Percentiles rank a stretch among this genome's conserved stretches.
phyloP scores from a whole-genome alignment of 2,888 invertebrate species.

The Calameuta idolon region DNA sequence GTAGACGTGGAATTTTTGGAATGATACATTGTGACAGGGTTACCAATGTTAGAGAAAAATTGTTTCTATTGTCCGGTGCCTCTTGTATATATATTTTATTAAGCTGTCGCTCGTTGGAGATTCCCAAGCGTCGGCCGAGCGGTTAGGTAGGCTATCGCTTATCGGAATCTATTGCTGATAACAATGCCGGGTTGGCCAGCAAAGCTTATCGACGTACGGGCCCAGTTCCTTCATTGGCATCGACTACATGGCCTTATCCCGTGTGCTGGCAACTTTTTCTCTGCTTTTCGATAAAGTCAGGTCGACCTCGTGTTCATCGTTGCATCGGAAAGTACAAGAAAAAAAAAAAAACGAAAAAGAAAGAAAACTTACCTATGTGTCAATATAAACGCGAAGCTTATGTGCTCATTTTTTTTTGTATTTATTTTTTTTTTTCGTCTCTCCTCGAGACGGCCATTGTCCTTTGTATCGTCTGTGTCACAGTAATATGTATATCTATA shows the following conservation, averaged over 20 bases:
- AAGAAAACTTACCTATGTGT: neutral
- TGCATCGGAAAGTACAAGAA: neutral
- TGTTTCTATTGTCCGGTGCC: neutral
- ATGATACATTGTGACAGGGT: neutral
- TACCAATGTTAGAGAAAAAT: neutral
- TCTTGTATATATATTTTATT: neutral
- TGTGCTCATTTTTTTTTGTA: neutral
- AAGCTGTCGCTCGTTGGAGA: neutral
- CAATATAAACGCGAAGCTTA: neutral
- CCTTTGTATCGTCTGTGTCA: neutral
- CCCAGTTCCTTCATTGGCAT: neutral
- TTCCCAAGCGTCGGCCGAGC: neutral
- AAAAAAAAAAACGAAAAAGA: neutral
- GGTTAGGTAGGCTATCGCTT: constrained; percentile 44
- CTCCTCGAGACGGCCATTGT: neutral
- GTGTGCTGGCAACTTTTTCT: neutral
- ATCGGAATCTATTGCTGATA: constrained; percentile 55
- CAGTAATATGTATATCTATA: neutral
- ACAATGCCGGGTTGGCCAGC: constrained; percentile 24
- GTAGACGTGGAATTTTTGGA: neutral
- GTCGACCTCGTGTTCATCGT: constrained; percentile 10
- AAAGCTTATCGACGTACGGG: constrained; percentile 1
- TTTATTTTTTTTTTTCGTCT: neutral
- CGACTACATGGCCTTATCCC: neutral
- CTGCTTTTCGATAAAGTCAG: neutral